A percentile compares a stretch with the other conserved stretches of the same genome.
These are phyloP conservation scores for Ctena decussata DNA, from an alignment of 2,888 invertebrate species.

Conservation along the genomic window DNA sequence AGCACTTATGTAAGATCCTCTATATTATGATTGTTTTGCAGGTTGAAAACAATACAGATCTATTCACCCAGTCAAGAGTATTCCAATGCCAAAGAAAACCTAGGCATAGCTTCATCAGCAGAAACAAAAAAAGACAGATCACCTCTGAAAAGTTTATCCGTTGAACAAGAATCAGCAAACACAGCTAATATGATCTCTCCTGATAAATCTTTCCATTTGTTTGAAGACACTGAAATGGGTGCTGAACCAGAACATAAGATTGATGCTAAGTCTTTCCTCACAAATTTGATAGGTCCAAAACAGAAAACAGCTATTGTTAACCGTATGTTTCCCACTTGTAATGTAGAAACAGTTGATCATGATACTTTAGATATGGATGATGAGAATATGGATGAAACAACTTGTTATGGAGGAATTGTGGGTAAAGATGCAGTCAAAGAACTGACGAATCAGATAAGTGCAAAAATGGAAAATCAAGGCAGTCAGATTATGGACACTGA, in stretches of 20 bases:
- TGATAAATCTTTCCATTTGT: not conserved
- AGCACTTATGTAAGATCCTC: too few relatives aligned
- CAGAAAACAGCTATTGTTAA: not conserved
- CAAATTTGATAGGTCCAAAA: slow-evolving; percentile 1
- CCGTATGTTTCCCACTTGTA: not conserved
- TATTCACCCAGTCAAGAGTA: slow-evolving; percentile 28
- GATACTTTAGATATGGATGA: not conserved
- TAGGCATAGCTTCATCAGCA: not conserved
- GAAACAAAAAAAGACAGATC: not conserved
- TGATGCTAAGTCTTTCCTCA: slow-evolving; percentile 8
- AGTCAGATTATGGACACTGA: not conserved
- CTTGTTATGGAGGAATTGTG: slow-evolving; percentile 1
- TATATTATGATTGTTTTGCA: too few relatives aligned
- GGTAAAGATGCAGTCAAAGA: not conserved
- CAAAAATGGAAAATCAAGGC: not conserved
- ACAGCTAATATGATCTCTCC: not conserved
- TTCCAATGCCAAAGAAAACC: not conserved
- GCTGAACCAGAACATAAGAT: not conserved
- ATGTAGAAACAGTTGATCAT: not conserved
- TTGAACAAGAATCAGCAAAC: not conserved
- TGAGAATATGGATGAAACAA: slow-evolving; percentile 9
- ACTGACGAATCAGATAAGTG: not conserved
- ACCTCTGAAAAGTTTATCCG: not conserved
- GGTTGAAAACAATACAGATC: slow-evolving; percentile 42
- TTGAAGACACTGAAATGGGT: not conserved